These are phyloP conservation scores for Hucho hucho DNA, from an alignment of 2,113 vertebrate genomes.

Conservation along the genomic window DNA sequence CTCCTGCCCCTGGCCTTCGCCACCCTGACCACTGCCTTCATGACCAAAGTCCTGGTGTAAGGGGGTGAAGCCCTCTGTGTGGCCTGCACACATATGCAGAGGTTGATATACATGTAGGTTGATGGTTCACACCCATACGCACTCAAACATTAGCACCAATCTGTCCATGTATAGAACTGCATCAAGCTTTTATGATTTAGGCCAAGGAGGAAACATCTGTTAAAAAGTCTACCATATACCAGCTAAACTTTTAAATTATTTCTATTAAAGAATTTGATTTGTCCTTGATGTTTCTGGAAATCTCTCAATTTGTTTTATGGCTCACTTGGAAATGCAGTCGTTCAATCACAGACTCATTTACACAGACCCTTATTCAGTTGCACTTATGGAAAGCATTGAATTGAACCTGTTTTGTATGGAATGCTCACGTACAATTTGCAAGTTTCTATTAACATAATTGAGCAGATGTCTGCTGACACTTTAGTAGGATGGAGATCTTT, in stretches of 20 bases:
- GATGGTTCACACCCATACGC: neutral
- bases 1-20: constrained; percentile 46
- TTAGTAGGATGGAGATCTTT: neutral
- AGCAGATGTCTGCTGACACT: neutral
- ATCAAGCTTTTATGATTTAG: no score
- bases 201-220: no score
- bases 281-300: no score
- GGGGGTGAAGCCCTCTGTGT: neutral
- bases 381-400: neutral
- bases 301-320: neutral
- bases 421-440: neutral
- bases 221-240: no score
- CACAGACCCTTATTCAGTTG: neutral
- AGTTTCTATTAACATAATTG: neutral
- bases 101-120: neutral
- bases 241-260: no score
- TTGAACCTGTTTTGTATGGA: neutral
- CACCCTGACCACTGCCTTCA: constrained; percentile 51
- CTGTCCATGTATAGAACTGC: neutral
- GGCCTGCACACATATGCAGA: constrained; percentile 9
- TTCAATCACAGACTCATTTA: neutral
- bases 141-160: neutral
- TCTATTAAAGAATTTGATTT: no score
- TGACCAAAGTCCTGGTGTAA: constrained; percentile 56
- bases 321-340: neutral